phyloP scores from a whole-genome alignment of 2,888 invertebrate genomes.

The Sesia apiformis region DNA sequence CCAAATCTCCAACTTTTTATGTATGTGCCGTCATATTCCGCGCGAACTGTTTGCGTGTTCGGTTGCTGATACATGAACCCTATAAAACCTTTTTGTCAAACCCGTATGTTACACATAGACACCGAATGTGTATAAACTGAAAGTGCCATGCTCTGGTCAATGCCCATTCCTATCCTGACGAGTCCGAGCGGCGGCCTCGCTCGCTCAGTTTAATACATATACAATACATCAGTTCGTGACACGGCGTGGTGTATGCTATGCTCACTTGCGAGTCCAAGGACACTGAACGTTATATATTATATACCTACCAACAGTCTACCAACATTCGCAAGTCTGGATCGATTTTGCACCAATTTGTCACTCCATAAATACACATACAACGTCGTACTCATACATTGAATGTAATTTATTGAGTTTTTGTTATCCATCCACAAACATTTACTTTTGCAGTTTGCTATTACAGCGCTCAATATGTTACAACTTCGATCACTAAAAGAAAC shows the following conservation, averaged over 20 bases:
- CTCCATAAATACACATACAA: slow-evolving; percentile 55
- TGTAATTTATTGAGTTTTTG: slow-evolving; percentile 22
- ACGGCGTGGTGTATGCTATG: slow-evolving; percentile 48
- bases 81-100: slow-evolving; percentile 42
- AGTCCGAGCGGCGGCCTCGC: slow-evolving; percentile 24
- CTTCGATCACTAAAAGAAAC: slow-evolving; percentile 40
- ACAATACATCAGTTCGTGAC: slow-evolving; percentile 34
- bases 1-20: slow-evolving; percentile 73
- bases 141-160: slow-evolving; percentile 75
- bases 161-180: slow-evolving; percentile 48
- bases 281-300: slow-evolving; percentile 38
- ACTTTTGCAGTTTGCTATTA: slow-evolving; percentile 22
- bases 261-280: slow-evolving; percentile 47
- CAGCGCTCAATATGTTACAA: slow-evolving; percentile 58
- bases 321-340: slow-evolving; percentile 65
- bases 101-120: slow-evolving; percentile 46
- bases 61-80: slow-evolving; percentile 52
- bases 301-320: slow-evolving; percentile 20
- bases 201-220: slow-evolving; percentile 24
- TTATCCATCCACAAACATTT: slow-evolving; percentile 19
- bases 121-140: slow-evolving; percentile 50
- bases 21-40: slow-evolving; percentile 64
- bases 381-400: slow-evolving; percentile 24
- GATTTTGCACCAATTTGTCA: slow-evolving; percentile 81
- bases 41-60: slow-evolving; percentile 69